Conservation (phyloP, 2,888 invertebrate genomes). For the Lasioglossum lativentre region DNA sequence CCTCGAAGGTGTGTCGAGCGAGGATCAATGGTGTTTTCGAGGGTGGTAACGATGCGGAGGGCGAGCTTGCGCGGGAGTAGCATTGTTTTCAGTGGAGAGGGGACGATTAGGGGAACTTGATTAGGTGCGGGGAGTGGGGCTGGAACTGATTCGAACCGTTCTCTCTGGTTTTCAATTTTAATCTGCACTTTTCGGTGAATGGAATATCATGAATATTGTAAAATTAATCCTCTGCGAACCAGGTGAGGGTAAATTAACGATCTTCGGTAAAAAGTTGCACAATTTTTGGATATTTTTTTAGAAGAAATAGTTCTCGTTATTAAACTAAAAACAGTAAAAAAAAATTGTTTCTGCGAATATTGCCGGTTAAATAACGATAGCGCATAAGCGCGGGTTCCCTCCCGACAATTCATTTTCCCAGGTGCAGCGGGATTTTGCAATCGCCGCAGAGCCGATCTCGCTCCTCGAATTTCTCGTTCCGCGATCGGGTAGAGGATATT, state of each 20-base stretch:
- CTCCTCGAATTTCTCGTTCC: not conserved
- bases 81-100: not conserved
- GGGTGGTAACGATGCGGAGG: conserved; percentile 11
- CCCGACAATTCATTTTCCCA: not conserved
- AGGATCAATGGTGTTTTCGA: conserved; percentile 17
- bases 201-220: no score
- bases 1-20: conserved; percentile 26
- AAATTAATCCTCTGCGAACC: no score
- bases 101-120: not conserved
- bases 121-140: not conserved
- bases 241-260: no score
- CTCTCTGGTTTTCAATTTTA: not conserved
- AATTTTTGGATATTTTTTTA: not conserved
- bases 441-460: not conserved
- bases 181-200: not conserved
- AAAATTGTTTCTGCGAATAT: no score
- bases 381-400: not conserved
- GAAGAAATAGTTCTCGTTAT: no score
- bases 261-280: not conserved
- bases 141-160: not conserved
- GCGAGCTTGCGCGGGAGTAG: conserved; percentile 27
- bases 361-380: no score
- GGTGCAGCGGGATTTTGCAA: not conserved
- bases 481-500: not conserved
- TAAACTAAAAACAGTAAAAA: no score